Conservation (phyloP, 1,140 invertebrate species). For the Brachionus calyciflorus region DNA sequence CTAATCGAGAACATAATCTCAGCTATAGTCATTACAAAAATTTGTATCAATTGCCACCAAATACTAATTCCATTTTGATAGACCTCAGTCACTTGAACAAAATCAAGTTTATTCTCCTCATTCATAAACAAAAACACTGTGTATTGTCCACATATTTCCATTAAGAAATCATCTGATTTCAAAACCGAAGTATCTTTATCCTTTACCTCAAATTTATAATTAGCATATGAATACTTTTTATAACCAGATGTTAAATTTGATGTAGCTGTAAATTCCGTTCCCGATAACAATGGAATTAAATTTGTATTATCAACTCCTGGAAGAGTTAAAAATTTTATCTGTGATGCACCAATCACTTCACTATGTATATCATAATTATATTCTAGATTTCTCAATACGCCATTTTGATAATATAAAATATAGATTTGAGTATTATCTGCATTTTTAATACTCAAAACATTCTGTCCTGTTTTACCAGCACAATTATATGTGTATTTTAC, state of each 20-base stretch:
- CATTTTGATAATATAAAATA: neutral
- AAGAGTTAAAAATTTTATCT: neutral
- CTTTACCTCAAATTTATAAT: neutral
- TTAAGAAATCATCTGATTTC: slow-evolving; percentile 3
- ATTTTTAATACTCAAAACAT: neutral
- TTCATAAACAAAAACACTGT: slow-evolving; percentile 27
- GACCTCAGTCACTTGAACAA: slow-evolving; percentile 25
- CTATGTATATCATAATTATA: neutral
- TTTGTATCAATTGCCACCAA: slow-evolving; percentile 79
- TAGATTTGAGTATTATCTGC: neutral
- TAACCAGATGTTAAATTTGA: neutral
- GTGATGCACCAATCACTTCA: neutral
- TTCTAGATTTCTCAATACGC: neutral
- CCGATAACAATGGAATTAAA: neutral
- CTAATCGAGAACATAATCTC: slow-evolving; percentile 86
- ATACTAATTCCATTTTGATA: slow-evolving; percentile 66
- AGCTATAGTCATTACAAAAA: slow-evolving; percentile 76
- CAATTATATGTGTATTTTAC: neutral
- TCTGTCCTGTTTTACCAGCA: neutral
- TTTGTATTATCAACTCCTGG: neutral
- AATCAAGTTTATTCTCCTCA: neutral
- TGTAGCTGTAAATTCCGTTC: neutral
- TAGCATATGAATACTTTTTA: neutral
- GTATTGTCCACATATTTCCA: slow-evolving; percentile 22
- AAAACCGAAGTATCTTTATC: neutral